Percentiles rank a stretch among this genome's conserved stretches.
Evolutionary conservation across 2,888 invertebrate species (phyloP).

Genomic region (Amphipoea lucens): DNA sequence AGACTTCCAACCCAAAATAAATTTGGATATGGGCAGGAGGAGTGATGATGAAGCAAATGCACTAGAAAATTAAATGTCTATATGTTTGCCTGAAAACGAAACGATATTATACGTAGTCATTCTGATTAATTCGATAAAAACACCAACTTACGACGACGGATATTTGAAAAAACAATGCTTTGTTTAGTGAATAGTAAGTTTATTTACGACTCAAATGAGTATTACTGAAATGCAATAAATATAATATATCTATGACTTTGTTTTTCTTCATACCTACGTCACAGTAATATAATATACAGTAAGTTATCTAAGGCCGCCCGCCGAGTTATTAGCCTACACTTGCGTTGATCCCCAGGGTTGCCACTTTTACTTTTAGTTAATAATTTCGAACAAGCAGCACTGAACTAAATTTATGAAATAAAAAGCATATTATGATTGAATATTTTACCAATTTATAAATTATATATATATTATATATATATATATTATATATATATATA

Average conservation of each 20-base stretch:
- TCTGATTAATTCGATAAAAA: background rate
- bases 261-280: constrained; percentile 18
- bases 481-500: too few relatives aligned
- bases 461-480: too few relatives aligned
- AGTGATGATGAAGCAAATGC: background rate
- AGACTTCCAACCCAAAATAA: background rate
- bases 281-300: too few relatives aligned
- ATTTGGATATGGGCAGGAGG: background rate
- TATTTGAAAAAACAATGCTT: background rate
- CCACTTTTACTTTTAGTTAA: too few relatives aligned
- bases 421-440: too few relatives aligned
- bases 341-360: too few relatives aligned
- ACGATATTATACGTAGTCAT: background rate
- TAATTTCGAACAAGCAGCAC: too few relatives aligned
- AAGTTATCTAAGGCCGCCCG: too few relatives aligned
- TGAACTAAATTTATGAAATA: too few relatives aligned
- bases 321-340: too few relatives aligned
- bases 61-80: background rate
- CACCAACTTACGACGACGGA: background rate
- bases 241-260: background rate
- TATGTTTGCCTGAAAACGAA: background rate
- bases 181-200: background rate
- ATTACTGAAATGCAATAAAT: constrained; percentile 8
- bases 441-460: too few relatives aligned
- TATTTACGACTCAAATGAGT: background rate